Evolutionary conservation across 1,140 invertebrate genomes (phyloP).

Genomic region (Agrilus planipennis): DNA sequence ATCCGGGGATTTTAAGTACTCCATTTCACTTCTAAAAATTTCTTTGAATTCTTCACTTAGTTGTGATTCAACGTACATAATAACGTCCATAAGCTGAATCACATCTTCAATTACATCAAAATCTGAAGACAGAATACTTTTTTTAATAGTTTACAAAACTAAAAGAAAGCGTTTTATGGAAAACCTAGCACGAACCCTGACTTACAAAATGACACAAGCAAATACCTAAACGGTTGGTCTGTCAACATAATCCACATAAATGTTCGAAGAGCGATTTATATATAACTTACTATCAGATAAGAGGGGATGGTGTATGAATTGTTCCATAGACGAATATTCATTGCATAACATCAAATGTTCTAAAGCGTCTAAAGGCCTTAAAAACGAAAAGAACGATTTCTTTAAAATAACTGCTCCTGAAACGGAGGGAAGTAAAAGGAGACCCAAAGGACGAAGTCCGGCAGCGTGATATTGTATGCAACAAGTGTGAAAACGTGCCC

Average conservation of each 20-base stretch:
- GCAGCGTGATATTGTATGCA: constrained; percentile 80
- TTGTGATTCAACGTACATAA: constrained; percentile 44
- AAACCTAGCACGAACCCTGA: too few species aligned
- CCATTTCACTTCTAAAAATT: constrained; percentile 48
- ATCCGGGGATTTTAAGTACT: constrained; percentile 43
- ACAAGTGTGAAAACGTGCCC: constrained; percentile 84
- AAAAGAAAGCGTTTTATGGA: too few species aligned
- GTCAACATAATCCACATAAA: too few species aligned
- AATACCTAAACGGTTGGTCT: too few species aligned
- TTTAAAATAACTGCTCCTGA: constrained; percentile 43
- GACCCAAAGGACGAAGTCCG: constrained; percentile 54
- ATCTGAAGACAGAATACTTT: constrained; percentile 21
- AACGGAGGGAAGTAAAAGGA: constrained; percentile 42
- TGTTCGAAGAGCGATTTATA: neutral
- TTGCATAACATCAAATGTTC: constrained; percentile 59
- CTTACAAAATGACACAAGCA: too few species aligned
- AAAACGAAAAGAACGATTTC: constrained; percentile 51
- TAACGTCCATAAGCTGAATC: constrained; percentile 40
- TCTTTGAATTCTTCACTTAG: constrained; percentile 43
- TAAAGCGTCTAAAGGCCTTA: constrained; percentile 59
- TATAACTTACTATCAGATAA: constrained; percentile 24
- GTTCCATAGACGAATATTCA: constrained; percentile 31
- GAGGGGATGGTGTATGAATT: constrained; percentile 24
- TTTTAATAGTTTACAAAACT: neutral
- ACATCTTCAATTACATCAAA: constrained; percentile 40